phyloP scores from a whole-genome alignment of 2,113 vertebrate genomes.

The Crotalus helleri region DNA sequence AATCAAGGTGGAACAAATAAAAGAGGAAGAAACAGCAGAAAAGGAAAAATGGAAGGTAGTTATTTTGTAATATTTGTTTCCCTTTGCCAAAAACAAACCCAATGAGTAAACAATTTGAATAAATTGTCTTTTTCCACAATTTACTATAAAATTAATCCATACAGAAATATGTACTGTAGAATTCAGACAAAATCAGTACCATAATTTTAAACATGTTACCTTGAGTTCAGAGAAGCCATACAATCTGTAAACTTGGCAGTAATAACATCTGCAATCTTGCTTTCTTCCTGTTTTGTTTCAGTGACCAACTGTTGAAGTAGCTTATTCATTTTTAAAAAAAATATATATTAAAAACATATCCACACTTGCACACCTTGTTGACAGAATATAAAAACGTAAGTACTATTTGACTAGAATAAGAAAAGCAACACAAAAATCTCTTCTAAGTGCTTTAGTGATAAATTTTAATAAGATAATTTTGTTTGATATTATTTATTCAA shows the following conservation, averaged over 20 bases:
- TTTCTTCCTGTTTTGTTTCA: slow-evolving; percentile 56
- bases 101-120: not conserved
- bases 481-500: not conserved
- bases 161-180: slow-evolving; percentile 31
- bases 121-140: not conserved
- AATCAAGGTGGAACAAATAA: not conserved
- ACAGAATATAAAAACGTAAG: not conserved
- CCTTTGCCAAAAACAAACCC: not conserved
- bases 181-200: not conserved
- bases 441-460: not conserved
- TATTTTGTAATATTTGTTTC: not conserved
- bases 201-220: slow-evolving; percentile 57
- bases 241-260: slow-evolving; percentile 62
- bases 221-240: slow-evolving; percentile 61
- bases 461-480: not conserved
- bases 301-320: slow-evolving; percentile 58
- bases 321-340: slow-evolving; percentile 40
- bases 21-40: not conserved
- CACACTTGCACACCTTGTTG: not conserved
- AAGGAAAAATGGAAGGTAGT: not conserved
- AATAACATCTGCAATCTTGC: slow-evolving; percentile 43
- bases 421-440: not conserved
- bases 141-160: slow-evolving; percentile 8
- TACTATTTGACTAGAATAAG: not conserved
- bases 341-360: slow-evolving; percentile 9